Base-by-base conservation (phyloP, 2,113 vertebrate genomes). In the Sinocyclocheilus maitianheensis region DNA sequence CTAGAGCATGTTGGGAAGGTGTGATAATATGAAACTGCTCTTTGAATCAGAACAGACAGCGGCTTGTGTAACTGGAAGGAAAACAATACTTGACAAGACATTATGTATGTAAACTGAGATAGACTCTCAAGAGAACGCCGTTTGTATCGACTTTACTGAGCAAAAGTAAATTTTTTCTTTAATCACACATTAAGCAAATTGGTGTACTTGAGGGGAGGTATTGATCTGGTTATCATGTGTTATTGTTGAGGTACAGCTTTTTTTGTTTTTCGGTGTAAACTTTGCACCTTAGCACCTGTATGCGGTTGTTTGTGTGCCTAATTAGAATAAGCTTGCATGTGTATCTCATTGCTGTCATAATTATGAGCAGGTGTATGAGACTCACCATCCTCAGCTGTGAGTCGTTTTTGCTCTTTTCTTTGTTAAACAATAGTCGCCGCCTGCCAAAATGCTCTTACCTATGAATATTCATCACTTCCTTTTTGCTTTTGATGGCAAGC, bases 381-480 rank as follows among this genome's bases (percentile, higher is more conserved):
- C 51, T 87, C 67, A 87, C 88, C 90, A 53, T 86, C 72, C 85
- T 90, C 89, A 90, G 85, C 79, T 89, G 86, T 60, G 85, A 86
- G 74, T 77, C 53, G 63, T 86, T 85, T 71, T 85, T 79, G 40
- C 20, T 58, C 71, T 92, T 93, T 85, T 16, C 60, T 74, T 55
- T 43, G 22, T 80, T 89, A 91, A 87, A 93, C 94, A 94, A 94
- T 95, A 94, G 94, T 90, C 88, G 88, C 93, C 90, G 92, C 91
- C 92, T 93, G 94, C 93, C 91, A 94, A 94, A 95, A 90, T 84
- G 93, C 88, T 92, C 89, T 90, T 90, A 37, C 92, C 93, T 90
- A 94, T 96, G 93, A 96, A 95, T 96, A 96, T 96, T 96, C 94
- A 95, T 90, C 87, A 67, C 58, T 76, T 78, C 43, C 84, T 86